phyloP scores from a whole-genome alignment of 1,140 invertebrate genomes.

The Panagrolaimus sp. region DNA sequence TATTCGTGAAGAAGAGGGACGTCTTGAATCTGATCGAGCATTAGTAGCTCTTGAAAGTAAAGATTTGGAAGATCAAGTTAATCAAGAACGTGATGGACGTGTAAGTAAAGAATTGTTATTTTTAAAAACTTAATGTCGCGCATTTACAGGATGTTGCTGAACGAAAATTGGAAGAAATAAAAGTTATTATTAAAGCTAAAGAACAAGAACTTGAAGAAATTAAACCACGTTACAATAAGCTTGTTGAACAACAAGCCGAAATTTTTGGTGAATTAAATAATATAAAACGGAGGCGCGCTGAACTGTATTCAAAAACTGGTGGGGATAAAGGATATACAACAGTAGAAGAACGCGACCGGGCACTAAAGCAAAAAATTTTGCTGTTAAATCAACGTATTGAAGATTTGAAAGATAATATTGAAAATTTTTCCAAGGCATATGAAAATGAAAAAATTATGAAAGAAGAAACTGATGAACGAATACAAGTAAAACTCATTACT shows the following conservation, averaged over 20 bases:
- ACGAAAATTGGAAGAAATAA: constrained; percentile 78
- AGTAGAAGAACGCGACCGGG: constrained; percentile 78
- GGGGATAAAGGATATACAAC: constrained; percentile 92
- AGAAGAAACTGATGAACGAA: not conserved
- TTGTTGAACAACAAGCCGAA: constrained; percentile 83
- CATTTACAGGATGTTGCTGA: constrained; percentile 76
- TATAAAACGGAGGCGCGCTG: constrained; percentile 95
- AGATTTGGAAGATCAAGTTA: constrained; percentile 88
- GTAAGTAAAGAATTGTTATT: constrained; percentile 36
- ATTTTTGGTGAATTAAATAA: constrained; percentile 69
- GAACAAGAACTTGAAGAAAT: constrained; percentile 79
- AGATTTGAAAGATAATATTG: constrained; percentile 6
- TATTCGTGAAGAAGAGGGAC: constrained; percentile 82
- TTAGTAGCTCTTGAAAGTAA: constrained; percentile 89
- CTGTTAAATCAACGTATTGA: constrained; percentile 53
- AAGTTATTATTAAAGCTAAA: constrained; percentile 79
- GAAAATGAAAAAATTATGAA: not conserved
- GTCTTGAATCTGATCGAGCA: constrained; percentile 85
- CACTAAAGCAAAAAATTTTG: constrained; percentile 50
- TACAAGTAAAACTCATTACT: no score
- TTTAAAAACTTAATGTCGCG: not conserved
- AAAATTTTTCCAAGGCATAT: not conserved
- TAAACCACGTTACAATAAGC: constrained; percentile 83
- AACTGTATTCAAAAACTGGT: constrained; percentile 96
- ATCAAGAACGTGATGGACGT: constrained; percentile 84